Conservation (phyloP, 2,888 invertebrate genomes). For the Mycalesis mineus region DNA sequence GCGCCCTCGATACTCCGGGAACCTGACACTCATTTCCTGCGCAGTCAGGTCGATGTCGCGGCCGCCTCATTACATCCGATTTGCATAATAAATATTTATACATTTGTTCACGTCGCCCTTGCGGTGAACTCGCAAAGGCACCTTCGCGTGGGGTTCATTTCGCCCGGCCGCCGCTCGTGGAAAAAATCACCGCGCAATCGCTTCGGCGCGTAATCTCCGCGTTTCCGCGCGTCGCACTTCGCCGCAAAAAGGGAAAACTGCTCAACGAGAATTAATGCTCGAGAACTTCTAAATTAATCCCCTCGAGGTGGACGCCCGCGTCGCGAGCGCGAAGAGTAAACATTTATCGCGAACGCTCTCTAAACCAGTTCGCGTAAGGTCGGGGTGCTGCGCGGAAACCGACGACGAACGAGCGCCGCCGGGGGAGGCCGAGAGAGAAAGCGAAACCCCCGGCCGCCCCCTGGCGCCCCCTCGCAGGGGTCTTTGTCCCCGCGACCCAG, state of each 20-base stretch:
- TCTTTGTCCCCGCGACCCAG: constrained; percentile 76
- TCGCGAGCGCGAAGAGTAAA: constrained; percentile 55
- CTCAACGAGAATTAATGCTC: constrained; percentile 54
- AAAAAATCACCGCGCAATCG: constrained; percentile 42
- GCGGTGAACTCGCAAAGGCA: constrained; percentile 37
- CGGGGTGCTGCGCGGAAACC: constrained; percentile 49
- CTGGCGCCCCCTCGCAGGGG: constrained; percentile 53
- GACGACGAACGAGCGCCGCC: constrained; percentile 42
- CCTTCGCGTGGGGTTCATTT: constrained; percentile 16
- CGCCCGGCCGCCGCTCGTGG: constrained; percentile 42
- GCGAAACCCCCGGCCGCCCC: constrained; percentile 66
- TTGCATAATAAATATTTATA: constrained; percentile 74
- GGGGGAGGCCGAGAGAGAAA: constrained; percentile 45
- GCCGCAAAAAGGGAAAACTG: constrained; percentile 61
- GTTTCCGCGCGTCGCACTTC: constrained; percentile 37
- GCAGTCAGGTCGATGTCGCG: constrained; percentile 51
- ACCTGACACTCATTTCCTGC: constrained; percentile 66
- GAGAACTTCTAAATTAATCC: constrained; percentile 68
- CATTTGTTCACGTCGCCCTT: constrained; percentile 61
- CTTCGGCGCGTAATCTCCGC: constrained; percentile 35
- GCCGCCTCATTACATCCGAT: constrained; percentile 58
- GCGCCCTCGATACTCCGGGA: constrained; percentile 33
- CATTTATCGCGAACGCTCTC: constrained; percentile 48
- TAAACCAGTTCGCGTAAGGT: constrained; percentile 47
- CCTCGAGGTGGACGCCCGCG: constrained; percentile 56